These are phyloP conservation scores for Phrynosoma platyrhinos DNA, from an alignment of 2,113 vertebrate genomes.

Conservation along the genomic window DNA sequence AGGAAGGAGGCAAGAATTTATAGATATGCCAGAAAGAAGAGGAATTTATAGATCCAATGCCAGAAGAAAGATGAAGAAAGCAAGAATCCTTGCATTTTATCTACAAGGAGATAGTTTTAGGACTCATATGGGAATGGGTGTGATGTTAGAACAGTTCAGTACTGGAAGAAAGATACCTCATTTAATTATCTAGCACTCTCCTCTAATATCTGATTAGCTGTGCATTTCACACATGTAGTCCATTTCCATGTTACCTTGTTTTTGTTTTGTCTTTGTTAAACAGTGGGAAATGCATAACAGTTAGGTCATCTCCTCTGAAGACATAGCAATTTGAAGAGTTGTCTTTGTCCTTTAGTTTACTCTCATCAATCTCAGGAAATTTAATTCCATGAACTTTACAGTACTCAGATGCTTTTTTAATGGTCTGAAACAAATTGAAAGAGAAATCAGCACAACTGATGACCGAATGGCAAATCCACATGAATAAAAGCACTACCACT, in stretches of 20 bases:
- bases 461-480: not conserved
- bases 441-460: not conserved
- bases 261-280: constrained; percentile 62
- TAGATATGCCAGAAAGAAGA: no score
- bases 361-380: constrained; percentile 46
- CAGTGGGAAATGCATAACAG: constrained; percentile 69
- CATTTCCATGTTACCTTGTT: constrained; percentile 45
- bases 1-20: no score
- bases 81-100: no score
- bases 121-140: no score
- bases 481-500: not conserved
- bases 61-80: no score
- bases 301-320: constrained; percentile 48
- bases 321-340: constrained; percentile 52
- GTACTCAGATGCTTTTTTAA: constrained; percentile 33
- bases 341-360: not conserved
- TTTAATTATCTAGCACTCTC: no score
- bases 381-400: constrained; percentile 29
- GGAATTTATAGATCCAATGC: no score
- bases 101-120: no score
- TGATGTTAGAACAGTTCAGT: no score
- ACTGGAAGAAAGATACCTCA: not conserved
- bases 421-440: constrained; percentile 44
- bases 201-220: not conserved
- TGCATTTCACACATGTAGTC: not conserved